These are phyloP conservation scores for Limanda limanda DNA, from an alignment of 2,113 vertebrate genomes.

Conservation along the genomic window DNA sequence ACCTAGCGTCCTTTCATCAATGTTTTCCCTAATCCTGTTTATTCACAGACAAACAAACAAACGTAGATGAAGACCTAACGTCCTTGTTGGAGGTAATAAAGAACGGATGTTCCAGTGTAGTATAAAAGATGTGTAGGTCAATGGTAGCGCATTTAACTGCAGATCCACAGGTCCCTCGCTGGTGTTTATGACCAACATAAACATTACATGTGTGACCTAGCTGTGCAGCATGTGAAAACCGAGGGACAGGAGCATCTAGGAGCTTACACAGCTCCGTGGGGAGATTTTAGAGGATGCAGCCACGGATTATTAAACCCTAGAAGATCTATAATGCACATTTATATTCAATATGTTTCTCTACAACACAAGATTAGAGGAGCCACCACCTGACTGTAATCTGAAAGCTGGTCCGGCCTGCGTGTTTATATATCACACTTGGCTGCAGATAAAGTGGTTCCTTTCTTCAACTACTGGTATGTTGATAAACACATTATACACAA, in stretches of 20 bases:
- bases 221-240: conserved; percentile 1
- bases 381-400: background rate
- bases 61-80: no score
- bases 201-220: background rate
- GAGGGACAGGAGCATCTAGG: background rate
- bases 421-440: background rate
- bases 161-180: conserved; percentile 76
- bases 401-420: background rate
- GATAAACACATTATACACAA: background rate
- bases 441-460: background rate
- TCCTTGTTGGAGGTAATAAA: no score
- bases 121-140: conserved; percentile 61
- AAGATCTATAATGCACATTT: background rate
- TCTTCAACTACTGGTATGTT: background rate
- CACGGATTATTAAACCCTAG: background rate
- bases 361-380: background rate
- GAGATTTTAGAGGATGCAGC: background rate
- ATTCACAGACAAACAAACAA: no score
- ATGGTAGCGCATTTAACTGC: conserved; percentile 84
- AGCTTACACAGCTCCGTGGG: background rate
- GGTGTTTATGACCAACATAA: background rate
- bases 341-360: background rate
- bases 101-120: background rate
- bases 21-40: no score
- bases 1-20: no score